Evolutionary conservation across 2,888 invertebrate genomes (phyloP), one percentile per base, ranked within the genome.

Genomic region (Myopa tessellatipennis): DNA sequence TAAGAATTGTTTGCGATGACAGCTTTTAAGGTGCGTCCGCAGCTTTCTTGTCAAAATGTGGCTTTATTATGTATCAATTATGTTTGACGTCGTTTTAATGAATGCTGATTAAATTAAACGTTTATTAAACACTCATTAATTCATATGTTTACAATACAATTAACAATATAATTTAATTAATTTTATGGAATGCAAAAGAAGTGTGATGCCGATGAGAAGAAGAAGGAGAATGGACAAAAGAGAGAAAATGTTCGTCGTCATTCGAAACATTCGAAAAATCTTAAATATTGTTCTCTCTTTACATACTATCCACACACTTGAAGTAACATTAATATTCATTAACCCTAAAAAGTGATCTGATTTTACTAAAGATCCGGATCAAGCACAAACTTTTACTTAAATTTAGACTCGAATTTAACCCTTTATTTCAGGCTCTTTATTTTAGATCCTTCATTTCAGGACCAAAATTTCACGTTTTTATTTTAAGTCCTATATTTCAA

Each of bases 21-120:
- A 74, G 74, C 4, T 74, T 74, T 74, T 26, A 45, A 40, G 76
- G 76, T 36, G 63, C 63, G 63, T 63, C 18, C 14, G 63, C 63
- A 36, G n/a, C 26, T 34, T 26, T 63, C 18, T 36, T 34, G 63
- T 63, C 63, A 26, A 63, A 63, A 63, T 63, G 34, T 63, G 63
- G 10, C 34, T 63, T 63, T 26, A 26, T 26, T 63, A 63, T 12
- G 8, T 26, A 26, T 34, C 63, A 63, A 63, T 63, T 63, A 63
- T 26, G n/a, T 14, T n/a, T n/a, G 55, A 55, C 10, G 45, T 55
- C 55, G 16, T 5, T 55, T 55, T 55, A n/a, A 55, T 55, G 55
- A 55, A n/a, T 55, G 55, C 5, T 55, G 14, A 55, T 16, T 55
- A 45, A 45, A 45, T 45, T 45, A 26, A 26, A 26, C 26, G 16